Base-by-base conservation (phyloP, 2,113 vertebrate species). In the Forbesichthys agassizii region DNA sequence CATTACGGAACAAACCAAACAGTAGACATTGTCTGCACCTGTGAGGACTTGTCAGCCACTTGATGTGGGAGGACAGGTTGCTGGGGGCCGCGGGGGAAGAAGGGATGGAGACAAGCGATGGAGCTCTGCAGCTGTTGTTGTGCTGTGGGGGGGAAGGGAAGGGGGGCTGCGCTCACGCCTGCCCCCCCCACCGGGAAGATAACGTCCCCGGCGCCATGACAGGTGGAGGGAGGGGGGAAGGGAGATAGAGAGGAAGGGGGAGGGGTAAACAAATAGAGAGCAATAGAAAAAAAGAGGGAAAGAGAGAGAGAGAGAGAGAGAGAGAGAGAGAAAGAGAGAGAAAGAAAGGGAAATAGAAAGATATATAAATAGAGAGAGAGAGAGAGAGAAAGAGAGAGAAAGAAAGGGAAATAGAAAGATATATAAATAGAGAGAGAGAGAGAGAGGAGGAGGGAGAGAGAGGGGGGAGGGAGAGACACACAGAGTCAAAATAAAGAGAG, bases 21-120 rank as follows among this genome's bases (percentile, higher is more conserved):
- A 3, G 56, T 3, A 11, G 64, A 66, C 5, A 9, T 62, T 51
- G 68, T 62, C 71, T 60, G 64, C 77, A 71, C 75, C 75, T 80
- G 79, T 82, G 83, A 70, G 69, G 61, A 79, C 84, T 80, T 73
- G 85, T 86, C 84, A 70, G 61, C 66, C 73, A 73, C 71, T 84
- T 86, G 85, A 91, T 84, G 71, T 83, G 87, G 69, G 74, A 80
- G 82, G 79, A 85, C 87, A 88, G 84, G 85, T 87, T 88, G 81
- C 79, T 85, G 70, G 79, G 83, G 85, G 69, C 79, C 33, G 47
- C 77, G 83, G 80, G 81, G 63, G 69, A 60, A 64, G 66, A 75
- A 64, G n/a, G 48, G 72, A 61, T 7, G 65, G 33, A 61, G 58
- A 27, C 11, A 61, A 64, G 65, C 66, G 52, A 53, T 58, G 61